phyloP scores from a whole-genome alignment of 2,888 invertebrate species.

The Anthoptus insignis region DNA sequence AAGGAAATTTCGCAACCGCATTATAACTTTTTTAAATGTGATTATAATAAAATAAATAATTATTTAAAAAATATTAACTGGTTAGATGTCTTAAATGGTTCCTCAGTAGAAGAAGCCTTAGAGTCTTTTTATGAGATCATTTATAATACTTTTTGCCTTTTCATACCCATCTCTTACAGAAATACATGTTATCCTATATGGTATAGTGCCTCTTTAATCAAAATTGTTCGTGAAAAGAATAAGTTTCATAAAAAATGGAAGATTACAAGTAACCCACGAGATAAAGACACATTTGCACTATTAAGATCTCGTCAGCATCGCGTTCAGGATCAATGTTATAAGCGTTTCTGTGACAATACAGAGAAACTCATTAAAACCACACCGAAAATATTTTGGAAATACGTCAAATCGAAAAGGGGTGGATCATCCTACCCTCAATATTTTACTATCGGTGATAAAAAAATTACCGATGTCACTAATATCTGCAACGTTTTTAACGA shows the following conservation, averaged over 20 bases:
- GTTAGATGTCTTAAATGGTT: neutral
- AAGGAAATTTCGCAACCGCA: neutral
- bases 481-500: too few species aligned
- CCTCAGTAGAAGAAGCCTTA: slow-evolving; percentile 8
- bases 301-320: neutral
- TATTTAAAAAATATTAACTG: slow-evolving; percentile 21
- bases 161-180: too few species aligned
- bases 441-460: too few species aligned
- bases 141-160: slow-evolving; percentile 8
- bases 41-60: slow-evolving; percentile 22
- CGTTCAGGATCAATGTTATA: neutral
- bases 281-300: neutral
- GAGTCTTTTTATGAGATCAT: slow-evolving; percentile 6
- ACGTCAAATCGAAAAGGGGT: too few species aligned
- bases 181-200: neutral
- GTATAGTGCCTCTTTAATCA: neutral
- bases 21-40: slow-evolving; percentile 20
- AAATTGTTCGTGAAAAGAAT: neutral
- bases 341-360: too few species aligned
- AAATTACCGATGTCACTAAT: too few species aligned
- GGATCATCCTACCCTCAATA: too few species aligned
- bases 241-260: slow-evolving; percentile 1
- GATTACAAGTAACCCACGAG: neutral
- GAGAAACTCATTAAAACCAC: too few species aligned
- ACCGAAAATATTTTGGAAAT: too few species aligned